Percentiles rank a stretch among this genome's conserved stretches.
Conservation (phyloP, 2,797 vertebrate genomes). For the Rhynchotus rufescens region DNA sequence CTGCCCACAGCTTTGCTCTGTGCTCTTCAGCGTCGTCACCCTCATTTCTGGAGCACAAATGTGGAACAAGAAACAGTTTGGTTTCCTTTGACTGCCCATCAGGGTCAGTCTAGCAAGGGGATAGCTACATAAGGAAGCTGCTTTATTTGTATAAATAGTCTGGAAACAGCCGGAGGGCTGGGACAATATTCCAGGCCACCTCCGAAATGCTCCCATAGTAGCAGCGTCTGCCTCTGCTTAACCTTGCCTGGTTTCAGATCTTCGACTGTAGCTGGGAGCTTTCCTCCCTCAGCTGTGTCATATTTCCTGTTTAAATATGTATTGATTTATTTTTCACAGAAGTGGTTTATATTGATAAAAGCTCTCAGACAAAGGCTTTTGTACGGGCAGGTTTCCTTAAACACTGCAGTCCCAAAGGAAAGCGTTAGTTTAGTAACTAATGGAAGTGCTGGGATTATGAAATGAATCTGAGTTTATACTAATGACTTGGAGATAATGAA, state of each 20-base stretch:
- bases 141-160: background rate
- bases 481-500: background rate
- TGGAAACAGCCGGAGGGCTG: background rate
- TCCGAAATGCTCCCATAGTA: background rate
- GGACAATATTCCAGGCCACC: background rate
- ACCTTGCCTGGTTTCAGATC: background rate
- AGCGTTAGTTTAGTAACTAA: background rate
- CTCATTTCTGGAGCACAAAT: background rate
- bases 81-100: background rate
- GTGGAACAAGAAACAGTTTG: background rate
- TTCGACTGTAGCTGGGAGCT: background rate
- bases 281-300: background rate
- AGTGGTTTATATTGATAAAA: background rate
- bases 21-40: background rate
- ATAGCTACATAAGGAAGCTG: background rate
- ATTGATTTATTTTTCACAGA: slow-evolving; percentile 12
- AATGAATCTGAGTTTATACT: background rate
- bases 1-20: background rate
- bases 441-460: background rate
- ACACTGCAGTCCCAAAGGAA: background rate
- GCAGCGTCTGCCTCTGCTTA: background rate
- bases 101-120: background rate
- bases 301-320: background rate
- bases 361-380: background rate
- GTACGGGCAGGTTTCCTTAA: background rate